These are phyloP conservation scores for Podarcis raffonei DNA, from an alignment of 2,113 vertebrate genomes.

Conservation along the genomic window DNA sequence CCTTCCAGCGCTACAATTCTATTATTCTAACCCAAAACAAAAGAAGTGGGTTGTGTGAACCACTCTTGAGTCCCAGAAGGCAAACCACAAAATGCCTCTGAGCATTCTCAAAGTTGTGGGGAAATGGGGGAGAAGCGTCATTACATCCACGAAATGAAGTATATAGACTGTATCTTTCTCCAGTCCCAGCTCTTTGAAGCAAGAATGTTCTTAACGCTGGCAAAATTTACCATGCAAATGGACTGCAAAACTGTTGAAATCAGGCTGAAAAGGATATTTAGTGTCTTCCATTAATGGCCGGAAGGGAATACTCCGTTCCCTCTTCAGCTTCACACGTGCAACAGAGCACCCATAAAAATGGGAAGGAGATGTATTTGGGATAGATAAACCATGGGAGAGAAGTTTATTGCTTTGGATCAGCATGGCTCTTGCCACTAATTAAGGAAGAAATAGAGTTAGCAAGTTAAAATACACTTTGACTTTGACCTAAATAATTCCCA, in stretches of 20 bases:
- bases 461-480: slow-evolving; percentile 53
- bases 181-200: slow-evolving; percentile 22
- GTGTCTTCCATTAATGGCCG: background rate
- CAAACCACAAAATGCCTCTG: background rate
- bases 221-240: slow-evolving; percentile 33
- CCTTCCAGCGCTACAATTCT: too few species aligned
- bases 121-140: background rate
- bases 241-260: background rate
- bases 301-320: slow-evolving; percentile 55
- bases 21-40: background rate
- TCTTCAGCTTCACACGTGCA: slow-evolving; percentile 53
- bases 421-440: slow-evolving; percentile 62
- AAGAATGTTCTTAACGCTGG: slow-evolving; percentile 39
- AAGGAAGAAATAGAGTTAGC: slow-evolving; percentile 68
- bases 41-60: background rate
- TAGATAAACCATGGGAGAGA: slow-evolving; percentile 58
- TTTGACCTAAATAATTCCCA: slow-evolving; percentile 67
- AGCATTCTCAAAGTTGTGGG: background rate
- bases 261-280: slow-evolving; percentile 12
- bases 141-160: background rate
- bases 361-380: slow-evolving; percentile 59
- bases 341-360: slow-evolving; percentile 45
- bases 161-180: background rate
- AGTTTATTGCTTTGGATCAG: slow-evolving; percentile 44
- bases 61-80: background rate